Evolutionary conservation across 2,113 vertebrate species (phyloP).

Genomic region (Phainopepla nitens): DNA sequence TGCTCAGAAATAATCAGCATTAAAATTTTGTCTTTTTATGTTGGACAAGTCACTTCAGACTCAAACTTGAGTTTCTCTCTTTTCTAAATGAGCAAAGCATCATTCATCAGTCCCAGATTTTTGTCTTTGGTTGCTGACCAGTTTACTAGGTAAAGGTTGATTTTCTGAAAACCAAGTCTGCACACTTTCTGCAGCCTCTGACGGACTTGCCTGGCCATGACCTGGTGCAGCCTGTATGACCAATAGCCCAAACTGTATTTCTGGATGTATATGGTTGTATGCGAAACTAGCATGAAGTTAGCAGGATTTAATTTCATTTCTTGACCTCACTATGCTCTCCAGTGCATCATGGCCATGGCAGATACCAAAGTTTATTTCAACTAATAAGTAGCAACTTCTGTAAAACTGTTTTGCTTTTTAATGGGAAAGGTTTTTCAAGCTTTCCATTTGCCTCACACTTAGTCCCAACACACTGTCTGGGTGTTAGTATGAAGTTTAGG

Average conservation of each 20-base stretch:
- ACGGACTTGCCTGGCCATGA: neutral
- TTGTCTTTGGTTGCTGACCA: neutral
- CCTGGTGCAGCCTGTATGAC: neutral
- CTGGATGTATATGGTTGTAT: neutral
- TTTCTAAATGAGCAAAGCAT: neutral
- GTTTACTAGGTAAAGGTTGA: neutral
- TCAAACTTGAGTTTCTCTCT: neutral
- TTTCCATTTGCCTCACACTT: neutral
- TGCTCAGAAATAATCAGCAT: neutral
- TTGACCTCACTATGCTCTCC: neutral
- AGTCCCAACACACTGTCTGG: neutral
- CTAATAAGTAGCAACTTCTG: neutral
- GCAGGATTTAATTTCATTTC: neutral
- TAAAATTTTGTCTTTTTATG: neutral
- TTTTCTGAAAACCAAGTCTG: neutral
- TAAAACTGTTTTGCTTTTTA: neutral
- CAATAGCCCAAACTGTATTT: neutral
- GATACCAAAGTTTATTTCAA: neutral
- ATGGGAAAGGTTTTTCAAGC: neutral
- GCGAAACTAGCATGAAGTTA: neutral
- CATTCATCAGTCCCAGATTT: neutral
- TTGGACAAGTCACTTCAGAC: neutral
- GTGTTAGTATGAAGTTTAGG: neutral
- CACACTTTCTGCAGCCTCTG: neutral
- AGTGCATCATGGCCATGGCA: neutral